A percentile compares a stretch with the other conserved stretches of the same genome.
Conservation (phyloP, 2,797 vertebrate species). For the Brachyrhaphis roseni region DNA sequence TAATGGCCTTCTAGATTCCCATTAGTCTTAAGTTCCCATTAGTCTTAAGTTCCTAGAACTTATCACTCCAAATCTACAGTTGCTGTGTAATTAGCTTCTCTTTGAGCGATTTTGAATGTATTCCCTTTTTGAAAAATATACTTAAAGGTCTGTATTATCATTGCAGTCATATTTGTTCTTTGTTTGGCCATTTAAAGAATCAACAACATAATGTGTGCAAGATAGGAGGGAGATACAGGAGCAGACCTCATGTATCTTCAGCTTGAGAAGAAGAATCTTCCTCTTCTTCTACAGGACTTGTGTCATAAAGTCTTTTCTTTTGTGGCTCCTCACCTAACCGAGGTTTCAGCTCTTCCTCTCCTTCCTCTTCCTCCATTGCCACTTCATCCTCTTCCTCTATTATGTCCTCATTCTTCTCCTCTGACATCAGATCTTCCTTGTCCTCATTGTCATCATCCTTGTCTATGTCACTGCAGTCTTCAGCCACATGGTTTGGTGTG, state of each 20-base stretch:
- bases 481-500: slow-evolving; percentile 72
- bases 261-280: slow-evolving; percentile 83
- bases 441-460: slow-evolving; percentile 61
- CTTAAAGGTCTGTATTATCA: slow-evolving; percentile 84
- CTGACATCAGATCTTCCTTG: slow-evolving; percentile 65
- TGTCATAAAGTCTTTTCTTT: slow-evolving; percentile 82
- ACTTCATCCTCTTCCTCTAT: slow-evolving; percentile 73
- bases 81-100: slow-evolving; percentile 88
- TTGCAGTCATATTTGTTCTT: slow-evolving; percentile 83
- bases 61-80: slow-evolving; percentile 87
- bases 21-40: slow-evolving; percentile 60
- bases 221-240: slow-evolving; percentile 64
- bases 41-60: slow-evolving; percentile 66
- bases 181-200: slow-evolving; percentile 78
- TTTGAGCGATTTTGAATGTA: slow-evolving; percentile 78
- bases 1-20: slow-evolving; percentile 60
- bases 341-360: slow-evolving; percentile 71
- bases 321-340: slow-evolving; percentile 70
- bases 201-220: slow-evolving; percentile 73
- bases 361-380: slow-evolving; percentile 71
- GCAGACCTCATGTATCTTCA: slow-evolving; percentile 83
- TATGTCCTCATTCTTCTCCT: slow-evolving; percentile 66
- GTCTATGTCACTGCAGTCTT: slow-evolving; percentile 63
- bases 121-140: slow-evolving; percentile 92
- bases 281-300: slow-evolving; percentile 83